Conservation (phyloP, 2,888 invertebrate genomes). For the Lordiphosa fenestrarum region DNA sequence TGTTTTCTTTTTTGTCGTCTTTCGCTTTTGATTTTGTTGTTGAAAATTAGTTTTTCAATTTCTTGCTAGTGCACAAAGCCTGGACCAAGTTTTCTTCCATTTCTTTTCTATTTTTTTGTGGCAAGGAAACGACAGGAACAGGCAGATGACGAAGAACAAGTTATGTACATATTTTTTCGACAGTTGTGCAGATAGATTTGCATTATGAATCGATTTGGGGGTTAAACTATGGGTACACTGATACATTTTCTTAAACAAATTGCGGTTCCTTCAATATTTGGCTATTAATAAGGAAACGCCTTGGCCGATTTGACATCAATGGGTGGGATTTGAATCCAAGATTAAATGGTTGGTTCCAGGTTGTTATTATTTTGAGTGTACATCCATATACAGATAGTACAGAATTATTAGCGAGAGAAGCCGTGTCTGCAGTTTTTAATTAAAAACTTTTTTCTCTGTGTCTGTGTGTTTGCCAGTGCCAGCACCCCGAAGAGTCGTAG, state of each 20-base stretch:
- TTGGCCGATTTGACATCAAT: no score
- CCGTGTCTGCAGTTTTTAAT: conserved; percentile 56
- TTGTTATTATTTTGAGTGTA: neutral
- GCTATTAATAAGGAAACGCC: no score
- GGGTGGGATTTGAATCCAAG: no score
- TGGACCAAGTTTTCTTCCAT: conserved; percentile 7
- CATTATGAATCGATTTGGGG: conserved; percentile 27
- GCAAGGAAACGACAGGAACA: conserved; percentile 35
- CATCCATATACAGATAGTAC: neutral
- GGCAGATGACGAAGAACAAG: conserved; percentile 35
- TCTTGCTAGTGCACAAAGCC: conserved; percentile 18
- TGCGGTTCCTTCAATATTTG: no score
- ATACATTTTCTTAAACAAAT: no score
- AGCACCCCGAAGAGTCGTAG: conserved; percentile 7
- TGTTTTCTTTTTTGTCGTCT: conserved; percentile 1
- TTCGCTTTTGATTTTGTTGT: conserved; percentile 58
- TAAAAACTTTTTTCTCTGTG: conserved; percentile 36
- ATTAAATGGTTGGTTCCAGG: neutral
- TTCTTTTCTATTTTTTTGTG: no score
- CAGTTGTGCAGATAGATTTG: conserved; percentile 54
- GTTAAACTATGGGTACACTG: neutral
- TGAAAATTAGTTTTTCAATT: conserved; percentile 68
- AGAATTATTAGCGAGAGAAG: conserved; percentile 11
- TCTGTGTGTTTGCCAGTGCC: neutral
- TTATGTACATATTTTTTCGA: conserved; percentile 58